phyloP scores from a whole-genome alignment of 2,888 invertebrate genomes.

The Apodemia hepburni region DNA sequence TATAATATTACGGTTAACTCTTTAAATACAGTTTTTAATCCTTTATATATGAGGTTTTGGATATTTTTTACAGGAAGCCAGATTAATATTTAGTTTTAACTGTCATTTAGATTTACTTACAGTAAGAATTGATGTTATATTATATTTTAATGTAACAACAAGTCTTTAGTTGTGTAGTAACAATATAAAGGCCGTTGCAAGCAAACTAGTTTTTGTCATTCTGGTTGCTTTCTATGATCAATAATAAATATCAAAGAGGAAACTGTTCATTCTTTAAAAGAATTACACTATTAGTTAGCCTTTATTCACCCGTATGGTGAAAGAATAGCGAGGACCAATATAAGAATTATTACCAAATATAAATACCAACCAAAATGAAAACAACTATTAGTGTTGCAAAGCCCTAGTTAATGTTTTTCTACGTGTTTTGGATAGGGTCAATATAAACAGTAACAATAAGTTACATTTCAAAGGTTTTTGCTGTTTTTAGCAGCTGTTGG shows the following conservation, averaged over 20 bases:
- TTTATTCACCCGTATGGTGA: too few relatives aligned
- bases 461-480: conserved; percentile 19
- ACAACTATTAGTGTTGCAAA: background rate
- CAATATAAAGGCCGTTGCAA: too few relatives aligned
- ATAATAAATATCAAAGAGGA: too few relatives aligned
- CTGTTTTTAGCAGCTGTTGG: conserved; percentile 18
- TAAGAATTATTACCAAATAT: background rate
- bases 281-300: too few relatives aligned
- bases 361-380: conserved; percentile 1
- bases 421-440: conserved; percentile 7
- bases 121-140: conserved; percentile 31
- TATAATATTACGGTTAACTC: conserved; percentile 2
- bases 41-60: conserved; percentile 33
- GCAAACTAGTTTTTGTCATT: too few relatives aligned
- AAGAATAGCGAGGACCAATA: too few relatives aligned
- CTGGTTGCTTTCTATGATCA: too few relatives aligned
- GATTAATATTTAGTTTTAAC: conserved; percentile 23
- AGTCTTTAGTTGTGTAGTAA: conserved; percentile 35
- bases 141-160: conserved; percentile 35
- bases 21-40: conserved; percentile 16
- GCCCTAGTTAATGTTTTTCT: conserved; percentile 19
- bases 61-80: conserved; percentile 39
- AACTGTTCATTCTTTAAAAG: too few relatives aligned
- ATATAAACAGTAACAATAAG: conserved; percentile 9
- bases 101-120: conserved; percentile 17